Base-by-base conservation (phyloP, 1,140 invertebrate species). In the Aphelenchoides besseyi region DNA sequence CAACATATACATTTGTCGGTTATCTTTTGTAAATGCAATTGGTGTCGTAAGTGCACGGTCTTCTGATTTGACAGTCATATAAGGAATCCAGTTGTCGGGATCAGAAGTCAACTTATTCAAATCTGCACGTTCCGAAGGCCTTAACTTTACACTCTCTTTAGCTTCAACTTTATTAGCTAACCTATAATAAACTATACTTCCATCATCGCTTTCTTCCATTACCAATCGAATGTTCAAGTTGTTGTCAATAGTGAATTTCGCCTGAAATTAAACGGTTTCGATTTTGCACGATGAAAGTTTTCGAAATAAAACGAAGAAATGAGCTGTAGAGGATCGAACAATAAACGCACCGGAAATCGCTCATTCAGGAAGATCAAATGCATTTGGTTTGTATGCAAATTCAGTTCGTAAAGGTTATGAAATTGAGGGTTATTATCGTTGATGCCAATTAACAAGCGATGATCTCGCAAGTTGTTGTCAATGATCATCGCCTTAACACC, bases 11-110 rank as follows among this genome's bases (percentile, higher is more conserved):
- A 84, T 64, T 36, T 71, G 76, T 36, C 74, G 71, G 69, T 83
- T 83, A 54, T 81, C 76, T 32, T 67, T 70, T 26, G 79, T 81
- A 64, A 83, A 83, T 0, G 76, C 71, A n/a, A 83, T 77, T 23
- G 82, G 81, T 82, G 77, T 59, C n/a, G 81, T 82, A 30, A 84
- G 70, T 3, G 82, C 73, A 48, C 80, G 68, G 66, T 83, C 81
- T 30, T 83, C 82, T 29, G 80, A 55, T 16, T 76, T 62, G 23
- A 83, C 81, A 35, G 73, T 55, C 59, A 84, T 29, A 41, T 83
- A 83, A 63, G 76, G 71, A 26, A 79, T 74, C 81, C 81, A 83
- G 33, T 82, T 68, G 29, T 74, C 36, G 23, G 63, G 59, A 23
- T 80, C 81, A 8, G 80, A 81, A 2, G 81, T 82, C 26, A 82